Percentiles rank a stretch among this genome's conserved stretches.
phyloP scores from a whole-genome alignment of 2,113 vertebrate genomes.

The Sylvia atricapilla region DNA sequence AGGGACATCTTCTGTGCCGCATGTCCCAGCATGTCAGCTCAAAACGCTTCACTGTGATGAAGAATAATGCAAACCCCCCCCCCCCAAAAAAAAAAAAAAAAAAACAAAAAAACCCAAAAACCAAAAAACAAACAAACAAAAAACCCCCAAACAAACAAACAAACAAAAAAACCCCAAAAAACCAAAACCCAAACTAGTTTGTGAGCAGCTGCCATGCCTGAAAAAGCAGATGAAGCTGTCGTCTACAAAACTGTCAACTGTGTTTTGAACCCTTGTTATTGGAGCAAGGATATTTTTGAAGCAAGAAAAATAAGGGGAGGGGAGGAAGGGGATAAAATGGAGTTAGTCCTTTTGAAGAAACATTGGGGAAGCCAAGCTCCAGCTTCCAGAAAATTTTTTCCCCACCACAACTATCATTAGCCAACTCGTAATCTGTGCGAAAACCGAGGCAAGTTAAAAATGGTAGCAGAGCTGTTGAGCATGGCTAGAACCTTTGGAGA shows the following conservation, averaged over 20 bases:
- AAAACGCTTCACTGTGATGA: neutral
- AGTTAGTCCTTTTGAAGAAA: neutral
- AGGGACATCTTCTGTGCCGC: neutral
- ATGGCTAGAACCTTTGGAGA: neutral
- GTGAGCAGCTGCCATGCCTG: neutral
- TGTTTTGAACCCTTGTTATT: neutral
- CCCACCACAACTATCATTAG: neutral
- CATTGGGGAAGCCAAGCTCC: neutral
- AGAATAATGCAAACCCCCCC: no score
- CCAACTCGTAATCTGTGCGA: accelerated
- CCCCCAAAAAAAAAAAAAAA: neutral
- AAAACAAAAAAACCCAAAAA: neutral
- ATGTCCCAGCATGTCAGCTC: neutral
- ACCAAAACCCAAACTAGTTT: no score
- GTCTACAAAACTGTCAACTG: accelerated
- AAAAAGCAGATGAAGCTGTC: neutral
- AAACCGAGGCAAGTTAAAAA: neutral
- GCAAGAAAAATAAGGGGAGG: neutral
- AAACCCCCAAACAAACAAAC: no score
- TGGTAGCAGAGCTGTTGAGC: neutral
- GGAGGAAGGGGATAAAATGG: neutral
- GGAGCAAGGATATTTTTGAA: neutral
- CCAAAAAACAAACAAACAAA: no score
- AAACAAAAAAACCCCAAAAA: no score
- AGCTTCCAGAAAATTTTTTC: neutral